Conservation (phyloP, 2,888 invertebrate species). For the Meliscaeva auricollis region DNA sequence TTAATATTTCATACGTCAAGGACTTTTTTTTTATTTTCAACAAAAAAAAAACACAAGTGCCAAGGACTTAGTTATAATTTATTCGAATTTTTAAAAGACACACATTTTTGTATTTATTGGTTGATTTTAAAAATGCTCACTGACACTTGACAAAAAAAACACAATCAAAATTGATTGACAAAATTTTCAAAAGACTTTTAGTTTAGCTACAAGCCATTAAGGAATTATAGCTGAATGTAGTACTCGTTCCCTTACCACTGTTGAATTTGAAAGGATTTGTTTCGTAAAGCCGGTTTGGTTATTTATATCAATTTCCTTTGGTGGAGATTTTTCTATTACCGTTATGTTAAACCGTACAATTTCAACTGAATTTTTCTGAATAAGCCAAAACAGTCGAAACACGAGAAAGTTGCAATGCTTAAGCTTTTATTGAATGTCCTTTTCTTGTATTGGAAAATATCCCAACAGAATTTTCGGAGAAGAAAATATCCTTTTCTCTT, state of each 20-base stretch:
- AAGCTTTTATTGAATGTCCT: conserved; percentile 56
- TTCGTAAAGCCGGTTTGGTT: conserved; percentile 67
- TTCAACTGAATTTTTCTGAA: conserved; percentile 54
- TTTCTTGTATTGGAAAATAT: conserved; percentile 6
- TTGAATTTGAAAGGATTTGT: conserved; percentile 39
- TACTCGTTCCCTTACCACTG: conserved; percentile 14
- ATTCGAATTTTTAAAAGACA: not conserved
- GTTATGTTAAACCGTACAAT: conserved; percentile 61
- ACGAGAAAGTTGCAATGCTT: conserved; percentile 1
- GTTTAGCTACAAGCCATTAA: conserved; percentile 1
- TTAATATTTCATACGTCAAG: conserved; percentile 26
- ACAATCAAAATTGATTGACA: not conserved
- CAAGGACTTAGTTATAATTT: conserved; percentile 32
- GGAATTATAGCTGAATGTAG: not conserved
- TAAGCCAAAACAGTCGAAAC: conserved; percentile 30
- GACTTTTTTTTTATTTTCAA: not conserved
- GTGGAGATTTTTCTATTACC: conserved; percentile 36
- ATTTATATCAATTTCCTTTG: not conserved
- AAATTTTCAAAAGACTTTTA: not conserved
- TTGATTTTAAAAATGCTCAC: conserved; percentile 15
- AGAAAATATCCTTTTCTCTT: conserved; percentile 55
- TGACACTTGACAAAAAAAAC: not conserved
- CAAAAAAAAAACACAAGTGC: not conserved
- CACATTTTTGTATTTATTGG: not conserved
- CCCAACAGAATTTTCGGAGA: conserved; percentile 2